Evolutionary conservation across 2,888 invertebrate species (phyloP).

Genomic region (Drosophila sordidula): DNA sequence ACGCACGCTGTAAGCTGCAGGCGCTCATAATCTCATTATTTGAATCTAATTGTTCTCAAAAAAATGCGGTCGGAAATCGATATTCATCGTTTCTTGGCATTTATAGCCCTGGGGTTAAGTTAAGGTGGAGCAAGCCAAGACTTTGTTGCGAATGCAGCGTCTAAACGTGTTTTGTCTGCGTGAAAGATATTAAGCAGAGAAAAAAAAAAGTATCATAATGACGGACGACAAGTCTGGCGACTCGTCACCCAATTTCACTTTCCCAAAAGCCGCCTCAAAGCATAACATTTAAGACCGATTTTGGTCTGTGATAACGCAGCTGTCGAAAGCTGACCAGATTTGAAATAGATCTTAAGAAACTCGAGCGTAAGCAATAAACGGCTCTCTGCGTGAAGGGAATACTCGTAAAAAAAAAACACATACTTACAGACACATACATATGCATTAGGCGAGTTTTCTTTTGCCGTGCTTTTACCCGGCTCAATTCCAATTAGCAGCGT

Average conservation of each 20-base stretch:
- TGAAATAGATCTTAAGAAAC: conserved; percentile 11
- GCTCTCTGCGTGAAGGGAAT: conserved; percentile 4
- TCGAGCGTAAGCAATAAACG: background rate
- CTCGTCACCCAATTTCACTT: conserved; percentile 40
- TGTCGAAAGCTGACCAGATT: conserved; percentile 19
- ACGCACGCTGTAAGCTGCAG: background rate
- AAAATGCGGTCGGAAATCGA: conserved; percentile 10
- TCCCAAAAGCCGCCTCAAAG: conserved; percentile 27
- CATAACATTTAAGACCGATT: conserved; percentile 46
- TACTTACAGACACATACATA: conserved; percentile 15
- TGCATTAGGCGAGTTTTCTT: conserved; percentile 48
- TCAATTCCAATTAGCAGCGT: conserved; percentile 64
- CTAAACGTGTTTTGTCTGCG: background rate
- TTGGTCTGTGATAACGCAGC: conserved; percentile 35
- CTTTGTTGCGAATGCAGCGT: background rate
- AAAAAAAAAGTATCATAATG: conserved; percentile 26
- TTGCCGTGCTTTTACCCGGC: conserved; percentile 38
- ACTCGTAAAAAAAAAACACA: conserved; percentile 6
- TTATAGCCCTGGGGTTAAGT: background rate
- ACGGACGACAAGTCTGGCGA: conserved; percentile 14
- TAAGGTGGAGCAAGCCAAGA: background rate
- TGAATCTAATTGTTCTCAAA: background rate
- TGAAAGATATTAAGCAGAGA: conserved; percentile 6
- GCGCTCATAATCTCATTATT: background rate
- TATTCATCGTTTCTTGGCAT: conserved; percentile 3